Conservation (phyloP, 30 jellyfish, hydroid and myxozoan genomes). For the Rhopilema esculentum region DNA sequence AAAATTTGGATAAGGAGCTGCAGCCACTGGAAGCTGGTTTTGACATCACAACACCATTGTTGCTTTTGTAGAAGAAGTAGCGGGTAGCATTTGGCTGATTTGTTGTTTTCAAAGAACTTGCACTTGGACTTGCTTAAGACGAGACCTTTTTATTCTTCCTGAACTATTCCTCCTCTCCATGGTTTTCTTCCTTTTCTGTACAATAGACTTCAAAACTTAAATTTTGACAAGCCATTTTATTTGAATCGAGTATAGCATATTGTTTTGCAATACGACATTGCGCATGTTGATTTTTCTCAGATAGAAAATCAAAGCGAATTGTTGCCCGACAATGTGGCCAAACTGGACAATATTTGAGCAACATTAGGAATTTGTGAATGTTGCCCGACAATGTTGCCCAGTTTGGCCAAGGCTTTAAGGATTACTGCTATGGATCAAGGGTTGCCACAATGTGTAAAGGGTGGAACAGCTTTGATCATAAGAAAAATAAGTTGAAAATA, state of each 20-base stretch:
- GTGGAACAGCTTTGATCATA: too few relatives aligned
- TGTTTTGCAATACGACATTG: neutral
- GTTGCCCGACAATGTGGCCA: neutral
- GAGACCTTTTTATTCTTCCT: neutral
- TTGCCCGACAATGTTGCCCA: neutral
- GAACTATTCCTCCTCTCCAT: too few relatives aligned
- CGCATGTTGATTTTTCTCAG: too few relatives aligned
- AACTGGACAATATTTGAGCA: too few relatives aligned
- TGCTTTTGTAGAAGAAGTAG: too few relatives aligned
- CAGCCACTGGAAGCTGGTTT: neutral
- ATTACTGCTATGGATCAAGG: too few relatives aligned
- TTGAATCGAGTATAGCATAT: neutral
- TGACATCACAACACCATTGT: neutral
- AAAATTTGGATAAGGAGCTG: neutral
- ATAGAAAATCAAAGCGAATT: too few relatives aligned
- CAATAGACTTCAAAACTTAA: neutral
- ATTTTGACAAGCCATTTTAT: neutral
- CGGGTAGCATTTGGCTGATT: neutral
- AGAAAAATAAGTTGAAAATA: too few relatives aligned
- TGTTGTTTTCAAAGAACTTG: neutral
- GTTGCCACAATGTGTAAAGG: too few relatives aligned
- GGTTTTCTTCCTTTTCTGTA: neutral
- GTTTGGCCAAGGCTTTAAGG: neutral
- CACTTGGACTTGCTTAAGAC: neutral
- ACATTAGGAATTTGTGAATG: neutral